phyloP scores from a whole-genome alignment of 2,797 vertebrate genomes.

The Parauchenoglanis punctatus region DNA sequence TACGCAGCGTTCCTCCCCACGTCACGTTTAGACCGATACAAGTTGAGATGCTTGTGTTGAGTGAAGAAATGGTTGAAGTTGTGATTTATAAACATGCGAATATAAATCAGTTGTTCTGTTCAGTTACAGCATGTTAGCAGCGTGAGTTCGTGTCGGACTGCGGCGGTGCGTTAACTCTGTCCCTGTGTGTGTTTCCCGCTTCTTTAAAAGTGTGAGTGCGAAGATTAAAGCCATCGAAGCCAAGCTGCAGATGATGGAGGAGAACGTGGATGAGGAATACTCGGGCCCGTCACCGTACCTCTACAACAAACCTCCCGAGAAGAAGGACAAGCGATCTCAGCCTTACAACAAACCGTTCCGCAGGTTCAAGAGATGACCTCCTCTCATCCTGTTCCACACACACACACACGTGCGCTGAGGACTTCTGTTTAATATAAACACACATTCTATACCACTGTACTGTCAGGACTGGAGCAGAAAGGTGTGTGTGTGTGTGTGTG shows the following conservation, averaged over 20 bases:
- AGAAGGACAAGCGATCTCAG: conserved; percentile 85
- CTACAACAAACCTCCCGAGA: conserved; percentile 93
- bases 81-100: too few species aligned
- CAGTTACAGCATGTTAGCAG: neutral
- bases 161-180: neutral
- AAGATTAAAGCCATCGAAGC: conserved; percentile 98
- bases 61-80: neutral
- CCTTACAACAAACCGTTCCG: conserved; percentile 85
- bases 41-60: neutral
- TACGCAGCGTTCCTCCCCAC: neutral
- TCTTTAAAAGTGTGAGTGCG: conserved; percentile 82
- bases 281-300: conserved; percentile 87
- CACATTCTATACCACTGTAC: neutral
- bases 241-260: conserved; percentile 99
- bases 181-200: neutral
- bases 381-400: neutral
- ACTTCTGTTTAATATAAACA: neutral
- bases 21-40: neutral
- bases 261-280: conserved; percentile 91
- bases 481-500: neutral
- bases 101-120: neutral
- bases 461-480: neutral
- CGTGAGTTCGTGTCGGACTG: neutral
- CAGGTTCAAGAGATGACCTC: conserved; percentile 78
- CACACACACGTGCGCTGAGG: neutral